phyloP scores from a whole-genome alignment of 2,888 invertebrate genomes.

The Ichneumoninae sp. region DNA sequence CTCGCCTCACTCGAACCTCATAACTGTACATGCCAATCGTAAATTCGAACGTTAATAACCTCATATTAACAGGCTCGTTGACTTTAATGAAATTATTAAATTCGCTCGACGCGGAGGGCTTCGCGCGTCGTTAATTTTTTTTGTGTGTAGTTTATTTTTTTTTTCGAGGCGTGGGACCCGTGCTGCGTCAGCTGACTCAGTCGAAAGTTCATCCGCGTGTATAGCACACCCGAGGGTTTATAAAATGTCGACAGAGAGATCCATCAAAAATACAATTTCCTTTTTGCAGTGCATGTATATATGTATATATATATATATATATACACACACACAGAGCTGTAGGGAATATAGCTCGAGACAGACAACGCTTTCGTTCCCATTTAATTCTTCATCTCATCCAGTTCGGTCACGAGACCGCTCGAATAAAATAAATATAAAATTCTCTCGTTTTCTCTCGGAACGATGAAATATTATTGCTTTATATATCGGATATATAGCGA shows the following conservation, averaged over 20 bases:
- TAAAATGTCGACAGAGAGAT: conserved; percentile 31
- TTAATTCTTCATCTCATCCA: conserved; percentile 26
- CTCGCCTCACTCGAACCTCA: conserved; percentile 8
- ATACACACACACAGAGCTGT: background rate
- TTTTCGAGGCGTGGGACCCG: background rate
- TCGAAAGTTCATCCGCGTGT: conserved; percentile 42
- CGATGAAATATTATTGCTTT: conserved; percentile 19
- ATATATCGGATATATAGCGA: background rate
- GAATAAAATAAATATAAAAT: conserved; percentile 31
- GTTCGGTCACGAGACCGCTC: background rate
- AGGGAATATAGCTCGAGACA: background rate
- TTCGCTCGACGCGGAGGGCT: conserved; percentile 17
- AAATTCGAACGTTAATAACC: conserved; percentile 31
- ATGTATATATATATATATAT: background rate
- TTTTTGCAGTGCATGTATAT: background rate
- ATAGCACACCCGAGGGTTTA: background rate
- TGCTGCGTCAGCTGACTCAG: conserved; percentile 8
- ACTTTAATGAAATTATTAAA: conserved; percentile 22
- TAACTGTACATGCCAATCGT: conserved; percentile 29
- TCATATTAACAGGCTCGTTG: conserved; percentile 33
- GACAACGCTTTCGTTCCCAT: conserved; percentile 18
- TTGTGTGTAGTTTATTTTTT: background rate
- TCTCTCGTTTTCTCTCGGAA: background rate
- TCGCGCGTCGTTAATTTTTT: background rate
- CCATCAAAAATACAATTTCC: conserved; percentile 55